phyloP scores from a whole-genome alignment of 2,888 invertebrate species.

The Anodontia alba region DNA sequence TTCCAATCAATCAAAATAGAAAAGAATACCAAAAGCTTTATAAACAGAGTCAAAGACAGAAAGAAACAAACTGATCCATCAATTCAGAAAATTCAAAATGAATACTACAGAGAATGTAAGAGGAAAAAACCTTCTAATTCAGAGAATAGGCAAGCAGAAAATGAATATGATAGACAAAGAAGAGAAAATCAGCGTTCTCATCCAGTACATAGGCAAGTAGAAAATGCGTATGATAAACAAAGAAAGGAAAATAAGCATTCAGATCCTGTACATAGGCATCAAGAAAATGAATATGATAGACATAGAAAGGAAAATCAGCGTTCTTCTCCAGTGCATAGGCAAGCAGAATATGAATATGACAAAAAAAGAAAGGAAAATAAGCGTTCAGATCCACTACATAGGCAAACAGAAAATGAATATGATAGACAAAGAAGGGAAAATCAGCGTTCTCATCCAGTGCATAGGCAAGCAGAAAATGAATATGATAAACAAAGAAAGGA shows the following conservation, averaged over 20 bases:
- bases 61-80: too few species aligned
- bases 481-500: background rate
- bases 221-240: background rate
- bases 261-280: background rate
- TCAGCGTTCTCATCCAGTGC: background rate
- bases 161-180: background rate
- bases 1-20: background rate
- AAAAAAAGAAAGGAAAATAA: background rate
- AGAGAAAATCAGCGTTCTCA: background rate
- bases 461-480: background rate
- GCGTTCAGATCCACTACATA: background rate
- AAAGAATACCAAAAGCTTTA: background rate
- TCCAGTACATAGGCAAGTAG: background rate
- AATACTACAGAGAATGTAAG: background rate
- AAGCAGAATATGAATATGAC: background rate
- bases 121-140: background rate
- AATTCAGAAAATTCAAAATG: background rate
- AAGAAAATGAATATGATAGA: background rate
- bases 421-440: background rate
- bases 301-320: background rate
- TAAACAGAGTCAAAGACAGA: background rate
- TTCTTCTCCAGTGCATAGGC: background rate
- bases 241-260: background rate
- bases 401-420: background rate
- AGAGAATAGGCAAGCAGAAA: background rate